A percentile compares a stretch with the other conserved stretches of the same genome.
Evolutionary conservation across 2,113 vertebrate genomes (phyloP).

Genomic region (Carassius auratus): DNA sequence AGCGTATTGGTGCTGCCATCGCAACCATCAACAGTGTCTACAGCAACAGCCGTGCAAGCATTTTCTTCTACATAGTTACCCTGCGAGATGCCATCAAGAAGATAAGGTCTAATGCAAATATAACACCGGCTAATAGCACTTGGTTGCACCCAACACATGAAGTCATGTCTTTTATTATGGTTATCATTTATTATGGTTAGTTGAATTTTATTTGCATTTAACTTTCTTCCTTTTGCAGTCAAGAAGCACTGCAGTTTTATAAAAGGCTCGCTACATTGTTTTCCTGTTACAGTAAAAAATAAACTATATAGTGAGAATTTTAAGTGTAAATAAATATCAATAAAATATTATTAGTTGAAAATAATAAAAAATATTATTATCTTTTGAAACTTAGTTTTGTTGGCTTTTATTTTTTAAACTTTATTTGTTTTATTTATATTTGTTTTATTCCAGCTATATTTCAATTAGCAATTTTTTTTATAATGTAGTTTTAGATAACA

Average conservation of each 20-base stretch:
- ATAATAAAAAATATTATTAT: no score
- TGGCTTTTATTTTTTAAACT: no score
- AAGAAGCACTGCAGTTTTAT: background rate
- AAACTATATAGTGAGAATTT: background rate
- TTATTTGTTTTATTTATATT: background rate
- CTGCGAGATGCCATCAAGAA: slow-evolving; percentile 82
- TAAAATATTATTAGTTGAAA: no score
- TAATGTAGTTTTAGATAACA: no score
- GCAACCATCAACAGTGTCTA: slow-evolving; percentile 91
- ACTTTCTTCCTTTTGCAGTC: background rate
- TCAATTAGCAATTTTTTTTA: background rate
- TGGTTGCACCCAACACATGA: background rate
- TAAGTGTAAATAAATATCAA: no score
- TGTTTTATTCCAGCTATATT: background rate
- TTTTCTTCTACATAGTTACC: slow-evolving; percentile 92
- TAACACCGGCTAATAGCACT: background rate
- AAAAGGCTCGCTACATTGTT: background rate
- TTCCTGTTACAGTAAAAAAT: background rate
- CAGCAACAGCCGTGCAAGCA: slow-evolving; percentile 84
- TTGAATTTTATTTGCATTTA: background rate
- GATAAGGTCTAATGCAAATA: slow-evolving; percentile 63
- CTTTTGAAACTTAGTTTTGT: no score
- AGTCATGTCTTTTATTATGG: background rate
- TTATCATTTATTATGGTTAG: background rate
- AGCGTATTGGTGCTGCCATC: slow-evolving; percentile 86